A percentile compares a stretch with the other conserved stretches of the same genome.
Evolutionary conservation across 2,888 invertebrate species (phyloP).

Genomic region (Dichetophora obliterata): DNA sequence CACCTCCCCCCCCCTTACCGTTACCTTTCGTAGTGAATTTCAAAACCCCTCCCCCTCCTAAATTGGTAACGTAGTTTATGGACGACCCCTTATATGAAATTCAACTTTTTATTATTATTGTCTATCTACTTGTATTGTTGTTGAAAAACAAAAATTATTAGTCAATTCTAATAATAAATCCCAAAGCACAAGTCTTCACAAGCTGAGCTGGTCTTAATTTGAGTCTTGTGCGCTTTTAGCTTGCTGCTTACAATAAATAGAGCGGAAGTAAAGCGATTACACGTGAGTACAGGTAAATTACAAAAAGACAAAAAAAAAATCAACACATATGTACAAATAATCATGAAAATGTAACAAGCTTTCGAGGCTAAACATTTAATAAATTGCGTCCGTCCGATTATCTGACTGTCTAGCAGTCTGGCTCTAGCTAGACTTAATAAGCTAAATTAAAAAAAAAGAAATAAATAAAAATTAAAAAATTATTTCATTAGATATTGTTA

Average conservation of each 20-base stretch:
- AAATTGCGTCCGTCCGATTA: neutral
- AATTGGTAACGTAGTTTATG: too few species aligned
- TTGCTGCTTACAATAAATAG: neutral
- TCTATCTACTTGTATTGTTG: too few species aligned
- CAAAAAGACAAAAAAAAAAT: neutral
- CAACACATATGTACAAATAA: neutral
- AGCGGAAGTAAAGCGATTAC: slow-evolving; percentile 19
- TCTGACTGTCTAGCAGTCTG: neutral
- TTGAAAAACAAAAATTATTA: too few species aligned
- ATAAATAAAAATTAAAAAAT: neutral
- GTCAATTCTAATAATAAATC: too few species aligned
- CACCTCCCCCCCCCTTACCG: too few species aligned
- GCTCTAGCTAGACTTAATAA: neutral
- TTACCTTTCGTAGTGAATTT: too few species aligned
- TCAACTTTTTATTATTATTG: too few species aligned
- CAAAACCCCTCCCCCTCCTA: too few species aligned
- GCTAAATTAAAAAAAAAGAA: slow-evolving; percentile 6
- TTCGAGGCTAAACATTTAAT: neutral
- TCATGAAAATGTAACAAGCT: slow-evolving; percentile 4
- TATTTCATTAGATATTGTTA: slow-evolving; percentile 6
- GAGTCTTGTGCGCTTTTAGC: slow-evolving; percentile 1
- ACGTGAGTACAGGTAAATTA: slow-evolving; percentile 9
- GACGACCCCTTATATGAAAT: too few species aligned
- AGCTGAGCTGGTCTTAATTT: neutral
- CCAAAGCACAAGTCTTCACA: too few species aligned